Base-by-base conservation (phyloP, 1,140 invertebrate genomes). In the Diorhabda sublineata region DNA sequence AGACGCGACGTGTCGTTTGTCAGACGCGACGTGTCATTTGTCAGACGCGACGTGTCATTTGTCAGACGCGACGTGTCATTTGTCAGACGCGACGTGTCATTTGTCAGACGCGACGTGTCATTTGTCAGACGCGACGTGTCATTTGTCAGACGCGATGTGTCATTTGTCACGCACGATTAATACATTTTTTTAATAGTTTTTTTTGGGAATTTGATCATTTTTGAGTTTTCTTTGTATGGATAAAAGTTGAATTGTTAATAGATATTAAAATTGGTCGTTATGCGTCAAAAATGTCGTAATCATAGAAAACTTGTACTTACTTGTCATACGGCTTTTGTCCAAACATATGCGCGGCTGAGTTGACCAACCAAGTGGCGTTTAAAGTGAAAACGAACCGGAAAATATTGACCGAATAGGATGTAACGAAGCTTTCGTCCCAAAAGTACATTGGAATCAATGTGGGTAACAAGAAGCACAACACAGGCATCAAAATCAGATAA, bases 341-440 rank as follows among this genome's bases (percentile, higher is more conserved):
- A 83, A 92, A 96, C 76, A 96, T 87, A 82, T 98, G 97, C 2
- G 96, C 96, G 9, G 93, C 93, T 67, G 93, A 96, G 81, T 99
- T 99, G 2, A 98, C 96, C 60, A 96, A 84, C 96, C 97, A 99
- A 5, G 97, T 99, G 71, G 91, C 89, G 79, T 99, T 95, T 11
- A 99, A 84, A 8, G 90, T 92, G 75, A 92, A 88, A 9, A 89
- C 86, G 82, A 97, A 98, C 45, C 97, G 88, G 76, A 98, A 88
- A 75, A 98, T 82, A 3, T 90, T 89, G 2, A 98, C 85, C 79
- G 94, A 94, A 83, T 91, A 97, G 2, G 94, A 87, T 76, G 92
- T 93, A 5, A 78, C 74, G 77, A 89, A 89, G 0, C 87, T 87
- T 82, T 99, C 97, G 59, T 86, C 86, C 96, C 96, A 99, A 4